These are phyloP conservation scores for Camponotus vicinus DNA, from an alignment of 1,140 invertebrate species.

Conservation along the genomic window DNA sequence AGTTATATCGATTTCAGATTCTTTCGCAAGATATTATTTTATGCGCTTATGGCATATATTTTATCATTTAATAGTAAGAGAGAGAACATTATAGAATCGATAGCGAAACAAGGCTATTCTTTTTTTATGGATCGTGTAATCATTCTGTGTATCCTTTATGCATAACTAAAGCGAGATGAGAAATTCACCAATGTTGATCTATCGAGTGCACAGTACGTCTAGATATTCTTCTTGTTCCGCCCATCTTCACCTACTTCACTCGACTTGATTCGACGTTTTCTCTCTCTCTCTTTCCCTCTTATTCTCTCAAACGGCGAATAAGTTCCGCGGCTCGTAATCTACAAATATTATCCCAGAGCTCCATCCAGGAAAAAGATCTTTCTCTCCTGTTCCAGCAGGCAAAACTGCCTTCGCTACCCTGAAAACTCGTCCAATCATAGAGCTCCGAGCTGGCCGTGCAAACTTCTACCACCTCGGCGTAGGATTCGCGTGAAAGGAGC, in stretches of 20 bases:
- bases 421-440: slow-evolving; percentile 60
- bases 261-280: slow-evolving; percentile 49
- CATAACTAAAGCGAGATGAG: slow-evolving; percentile 46
- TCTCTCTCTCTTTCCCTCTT: slow-evolving; percentile 28
- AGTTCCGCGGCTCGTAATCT: slow-evolving; percentile 63
- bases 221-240: slow-evolving; percentile 29
- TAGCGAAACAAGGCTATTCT: neutral
- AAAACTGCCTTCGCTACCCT: slow-evolving; percentile 53
- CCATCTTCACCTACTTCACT: slow-evolving; percentile 49
- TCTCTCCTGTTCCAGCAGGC: slow-evolving; percentile 24
- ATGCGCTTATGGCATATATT: neutral
- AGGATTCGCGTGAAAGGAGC: slow-evolving; percentile 22
- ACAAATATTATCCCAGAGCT: slow-evolving; percentile 71
- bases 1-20: neutral
- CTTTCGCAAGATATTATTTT: neutral
- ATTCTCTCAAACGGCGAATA: slow-evolving; percentile 36
- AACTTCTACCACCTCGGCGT: slow-evolving; percentile 56
- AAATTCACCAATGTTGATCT: slow-evolving; percentile 57
- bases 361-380: slow-evolving; percentile 43
- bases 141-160: slow-evolving; percentile 31
- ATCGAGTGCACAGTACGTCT: slow-evolving; percentile 39
- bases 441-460: slow-evolving; percentile 54
- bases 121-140: slow-evolving; percentile 31
- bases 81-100: neutral
- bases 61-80: neutral